Base-by-base conservation (phyloP, 1,140 invertebrate species). In the Asbolus verrucosus region DNA sequence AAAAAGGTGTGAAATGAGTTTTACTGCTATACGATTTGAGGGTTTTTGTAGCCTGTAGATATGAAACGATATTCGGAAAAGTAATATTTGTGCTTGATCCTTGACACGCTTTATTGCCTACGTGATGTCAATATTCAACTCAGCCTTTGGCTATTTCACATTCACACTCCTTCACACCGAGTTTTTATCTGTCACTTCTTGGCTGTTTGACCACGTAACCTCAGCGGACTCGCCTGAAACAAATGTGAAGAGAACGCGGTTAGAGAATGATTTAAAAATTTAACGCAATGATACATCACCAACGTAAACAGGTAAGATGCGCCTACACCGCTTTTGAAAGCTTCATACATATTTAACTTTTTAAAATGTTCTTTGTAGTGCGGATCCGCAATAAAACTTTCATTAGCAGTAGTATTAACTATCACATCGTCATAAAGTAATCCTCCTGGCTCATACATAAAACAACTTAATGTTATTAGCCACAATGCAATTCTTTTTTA, bases 91-190 rank as follows among this genome's bases (percentile, higher is more conserved):
- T 50, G 68, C 67, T 63, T 70, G 75, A 76, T 74, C 73, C 70
- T 73, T 71, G 75, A 76, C 75, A 76, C 75, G 71, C 73, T 74
- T 76, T 76, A 76, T 76, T 73, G 75, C 73, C 75, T 76, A 76
- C 75, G 75, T 76, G 75, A 74, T 74, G 73, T 74, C 75, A 74
- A 76, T 76, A 70, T 73, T 66, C 67, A 71, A 73, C 15, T 39
- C 61, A 39, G 33, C 61, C 33, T 39, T 31, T 2, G 61, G 61
- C 61, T 39, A 24, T 63, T 63, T 18, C 24, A 41, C 46, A 30
- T 54, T 54, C 46, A 27, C 46, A 54, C 46, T 21, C 46, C 14
- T 27, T 27, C 46, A 54, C 46, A 43, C 15, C 16, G 15, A 16
- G 2, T 43, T 43, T 36, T 43, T 43, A 43, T 43, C 3, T 9